A percentile compares a stretch with the other conserved stretches of the same genome.
Conservation (phyloP, 2,797 vertebrate genomes). For the Oryzias dopingdopingensis region DNA sequence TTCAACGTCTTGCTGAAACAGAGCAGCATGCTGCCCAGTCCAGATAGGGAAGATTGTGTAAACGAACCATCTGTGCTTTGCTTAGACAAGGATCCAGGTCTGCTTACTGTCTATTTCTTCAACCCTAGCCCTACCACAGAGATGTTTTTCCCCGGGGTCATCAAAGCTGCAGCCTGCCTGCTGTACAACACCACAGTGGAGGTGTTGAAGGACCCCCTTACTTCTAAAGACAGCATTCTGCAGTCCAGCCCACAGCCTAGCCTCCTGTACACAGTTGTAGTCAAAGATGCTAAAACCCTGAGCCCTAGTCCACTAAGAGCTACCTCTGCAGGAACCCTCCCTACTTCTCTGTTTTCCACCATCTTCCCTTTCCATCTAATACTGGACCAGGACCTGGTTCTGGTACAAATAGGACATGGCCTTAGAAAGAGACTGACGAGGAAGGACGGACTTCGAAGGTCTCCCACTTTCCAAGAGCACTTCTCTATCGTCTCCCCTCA, state of each 20-base stretch:
- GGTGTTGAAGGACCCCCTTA: constrained; percentile 81
- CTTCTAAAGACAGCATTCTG: constrained; percentile 81
- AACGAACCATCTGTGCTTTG: constrained; percentile 91
- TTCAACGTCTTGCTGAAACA: constrained; percentile 95
- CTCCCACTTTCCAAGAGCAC: constrained; percentile 85
- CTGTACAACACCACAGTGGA: constrained; percentile 84
- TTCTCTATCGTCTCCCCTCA: constrained; percentile 90
- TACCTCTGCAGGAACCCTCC: constrained; percentile 88
- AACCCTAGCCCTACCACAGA: constrained; percentile 87
- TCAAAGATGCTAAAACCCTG: constrained; percentile 84
- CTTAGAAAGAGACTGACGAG: constrained; percentile 87
- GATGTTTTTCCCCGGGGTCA: constrained; percentile 91
- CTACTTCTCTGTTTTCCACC: constrained; percentile 91
- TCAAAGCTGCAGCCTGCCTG: constrained; percentile 89
- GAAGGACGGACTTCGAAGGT: constrained; percentile 85
- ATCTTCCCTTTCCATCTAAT: constrained; percentile 98
- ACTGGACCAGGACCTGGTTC: constrained; percentile 90
- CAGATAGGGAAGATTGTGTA: constrained; percentile 75
- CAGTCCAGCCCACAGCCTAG: constrained; percentile 90
- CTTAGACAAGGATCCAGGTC: constrained; percentile 91
- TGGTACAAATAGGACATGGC: constrained; percentile 92
- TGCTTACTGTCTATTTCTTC: constrained; percentile 94
- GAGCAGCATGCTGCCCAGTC: constrained; percentile 67
- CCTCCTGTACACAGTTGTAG: constrained; percentile 86
- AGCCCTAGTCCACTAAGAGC: constrained; percentile 89